Percentiles rank a stretch among this genome's conserved stretches.
Conservation (phyloP, 2,888 invertebrate genomes). For the Calliphora vomitoria region DNA sequence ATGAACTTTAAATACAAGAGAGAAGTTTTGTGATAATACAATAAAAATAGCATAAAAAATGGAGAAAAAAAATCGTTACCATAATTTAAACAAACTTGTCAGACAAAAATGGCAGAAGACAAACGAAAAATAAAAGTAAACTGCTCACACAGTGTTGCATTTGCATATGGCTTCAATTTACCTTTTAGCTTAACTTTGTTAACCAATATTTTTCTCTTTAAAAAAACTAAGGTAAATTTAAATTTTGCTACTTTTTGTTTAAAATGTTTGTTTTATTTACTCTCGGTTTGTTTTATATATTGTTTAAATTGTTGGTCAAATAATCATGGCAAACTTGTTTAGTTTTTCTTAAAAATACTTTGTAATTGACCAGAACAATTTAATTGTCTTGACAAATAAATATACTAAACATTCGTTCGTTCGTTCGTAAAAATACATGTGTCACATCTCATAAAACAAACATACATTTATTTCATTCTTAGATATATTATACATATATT, state of each 20-base stretch:
- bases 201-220: background rate
- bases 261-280: background rate
- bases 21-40: background rate
- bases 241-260: constrained; percentile 7
- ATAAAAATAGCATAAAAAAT: background rate
- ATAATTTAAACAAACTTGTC: constrained; percentile 54
- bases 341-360: constrained; percentile 36
- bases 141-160: constrained; percentile 21
- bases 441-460: background rate
- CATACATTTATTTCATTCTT: constrained; percentile 17
- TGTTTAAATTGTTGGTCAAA: constrained; percentile 34
- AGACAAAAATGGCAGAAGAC: constrained; percentile 44
- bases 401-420: background rate
- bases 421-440: background rate
- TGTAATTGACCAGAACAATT: constrained; percentile 72
- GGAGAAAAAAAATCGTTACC: background rate
- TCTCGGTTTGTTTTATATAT: background rate
- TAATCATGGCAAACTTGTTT: constrained; percentile 14
- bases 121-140: constrained; percentile 25
- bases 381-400: constrained; percentile 55
- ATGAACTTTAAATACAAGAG: constrained; percentile 50
- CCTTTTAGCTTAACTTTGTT: constrained; percentile 49
- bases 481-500: constrained; percentile 9
- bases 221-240: constrained; percentile 4
- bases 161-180: constrained; percentile 54